A percentile compares a stretch with the other conserved stretches of the same genome.
Conservation (phyloP, 2,797 vertebrate species). For the Pseudochirops cupreus region DNA sequence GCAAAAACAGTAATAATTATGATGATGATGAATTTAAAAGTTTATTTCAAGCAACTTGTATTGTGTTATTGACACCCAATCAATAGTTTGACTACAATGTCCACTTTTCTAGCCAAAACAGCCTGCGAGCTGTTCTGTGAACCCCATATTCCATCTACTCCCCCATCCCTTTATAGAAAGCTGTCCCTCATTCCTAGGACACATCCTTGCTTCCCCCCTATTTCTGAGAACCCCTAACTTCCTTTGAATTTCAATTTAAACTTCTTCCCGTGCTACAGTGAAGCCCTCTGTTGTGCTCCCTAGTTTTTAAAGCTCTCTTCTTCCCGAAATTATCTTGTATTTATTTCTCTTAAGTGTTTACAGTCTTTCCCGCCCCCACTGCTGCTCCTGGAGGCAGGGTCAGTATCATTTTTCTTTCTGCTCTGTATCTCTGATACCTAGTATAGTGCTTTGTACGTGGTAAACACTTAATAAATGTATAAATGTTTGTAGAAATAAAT, state of each 20-base stretch:
- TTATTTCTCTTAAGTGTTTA: neutral
- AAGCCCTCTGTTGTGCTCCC: neutral
- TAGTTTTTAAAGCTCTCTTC: neutral
- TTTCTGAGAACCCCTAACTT: neutral
- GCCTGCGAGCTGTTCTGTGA: slow-evolving; percentile 54
- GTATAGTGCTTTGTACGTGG: neutral
- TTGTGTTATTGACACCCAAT: slow-evolving; percentile 17
- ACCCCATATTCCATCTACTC: slow-evolving; percentile 41
- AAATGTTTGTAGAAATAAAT: neutral
- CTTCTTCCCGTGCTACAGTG: neutral
- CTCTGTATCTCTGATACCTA: neutral
- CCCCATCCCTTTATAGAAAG: slow-evolving; percentile 23
- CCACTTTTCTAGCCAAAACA: slow-evolving; percentile 59
- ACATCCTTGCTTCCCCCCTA: slow-evolving; percentile 17
- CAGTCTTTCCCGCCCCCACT: neutral
- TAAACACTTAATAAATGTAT: neutral
- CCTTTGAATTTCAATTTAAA: neutral
- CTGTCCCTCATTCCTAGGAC: neutral
- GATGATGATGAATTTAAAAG: neutral
- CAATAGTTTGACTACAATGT: slow-evolving; percentile 38
- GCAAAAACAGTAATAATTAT: neutral
- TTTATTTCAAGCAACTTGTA: slow-evolving; percentile 7
- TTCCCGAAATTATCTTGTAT: neutral
- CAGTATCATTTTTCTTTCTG: neutral
- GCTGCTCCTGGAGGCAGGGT: neutral